A percentile compares a stretch with the other conserved stretches of the same genome.
Evolutionary conservation across 2,888 invertebrate species (phyloP).

Genomic region (Dinocampus coccinellae): DNA sequence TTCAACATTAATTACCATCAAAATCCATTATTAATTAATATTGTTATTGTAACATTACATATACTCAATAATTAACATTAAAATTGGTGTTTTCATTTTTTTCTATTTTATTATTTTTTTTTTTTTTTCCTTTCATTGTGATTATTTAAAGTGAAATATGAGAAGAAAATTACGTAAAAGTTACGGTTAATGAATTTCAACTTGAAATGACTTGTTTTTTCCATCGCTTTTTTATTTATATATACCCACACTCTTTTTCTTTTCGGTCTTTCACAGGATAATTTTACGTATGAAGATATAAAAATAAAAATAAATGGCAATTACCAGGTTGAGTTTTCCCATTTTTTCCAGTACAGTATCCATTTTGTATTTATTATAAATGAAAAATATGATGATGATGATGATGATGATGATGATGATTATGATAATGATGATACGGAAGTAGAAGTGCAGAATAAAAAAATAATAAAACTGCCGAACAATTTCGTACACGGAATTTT

Average conservation of each 20-base stretch:
- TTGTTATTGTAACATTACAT: neutral
- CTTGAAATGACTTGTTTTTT: neutral
- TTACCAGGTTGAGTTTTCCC: conserved; percentile 67
- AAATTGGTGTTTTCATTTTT: neutral
- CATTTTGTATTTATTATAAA: conserved; percentile 49
- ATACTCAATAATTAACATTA: neutral
- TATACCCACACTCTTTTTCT: no score
- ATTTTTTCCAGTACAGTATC: conserved; percentile 67
- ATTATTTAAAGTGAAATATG: neutral
- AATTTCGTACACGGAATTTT: no score
- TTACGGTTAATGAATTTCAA: neutral
- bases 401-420: no score
- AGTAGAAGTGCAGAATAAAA: no score
- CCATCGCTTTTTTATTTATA: neutral
- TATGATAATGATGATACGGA: no score
- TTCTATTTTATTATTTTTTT: no score
- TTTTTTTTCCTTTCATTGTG: no score
- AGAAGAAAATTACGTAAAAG: neutral
- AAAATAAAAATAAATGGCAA: neutral
- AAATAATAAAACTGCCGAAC: no score
- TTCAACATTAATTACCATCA: no score
- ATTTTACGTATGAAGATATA: neutral
- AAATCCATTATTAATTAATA: neutral
- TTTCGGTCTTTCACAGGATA: no score
- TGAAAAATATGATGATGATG: neutral